Evolutionary conservation across 2,113 vertebrate genomes (phyloP).

Genomic region (Anoplopoma fimbria): DNA sequence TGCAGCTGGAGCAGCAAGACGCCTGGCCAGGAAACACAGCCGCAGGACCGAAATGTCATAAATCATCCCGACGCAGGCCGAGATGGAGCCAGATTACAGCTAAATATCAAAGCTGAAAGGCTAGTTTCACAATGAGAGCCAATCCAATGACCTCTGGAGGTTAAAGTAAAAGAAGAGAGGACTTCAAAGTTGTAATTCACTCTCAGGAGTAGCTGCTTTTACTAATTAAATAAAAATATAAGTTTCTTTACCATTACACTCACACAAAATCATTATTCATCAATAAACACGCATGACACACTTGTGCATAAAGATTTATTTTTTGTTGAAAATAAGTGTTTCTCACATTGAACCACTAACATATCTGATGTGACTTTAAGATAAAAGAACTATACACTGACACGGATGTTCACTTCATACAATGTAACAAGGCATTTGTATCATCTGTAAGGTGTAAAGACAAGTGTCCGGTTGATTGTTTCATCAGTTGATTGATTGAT

Average conservation of each 20-base stretch:
- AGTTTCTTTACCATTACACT: background rate
- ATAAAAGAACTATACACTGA: conserved; percentile 72
- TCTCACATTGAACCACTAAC: conserved; percentile 68
- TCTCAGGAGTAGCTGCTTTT: background rate
- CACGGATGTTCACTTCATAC: conserved; percentile 67
- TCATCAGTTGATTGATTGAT: conserved; percentile 22
- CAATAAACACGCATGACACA: conserved; percentile 25
- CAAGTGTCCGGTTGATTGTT: conserved; percentile 42
- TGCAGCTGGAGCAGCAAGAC: conserved; percentile 29
- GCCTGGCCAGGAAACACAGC: conserved; percentile 20
- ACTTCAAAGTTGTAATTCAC: background rate
- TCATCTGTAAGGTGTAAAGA: conserved; percentile 68
- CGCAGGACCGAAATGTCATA: conserved; percentile 48
- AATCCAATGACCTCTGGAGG: conserved; percentile 24
- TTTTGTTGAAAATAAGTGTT: conserved; percentile 81
- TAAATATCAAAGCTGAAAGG: conserved; percentile 13
- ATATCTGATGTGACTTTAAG: conserved; percentile 65
- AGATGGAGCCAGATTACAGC: conserved; percentile 35
- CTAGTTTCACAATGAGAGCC: conserved; percentile 17
- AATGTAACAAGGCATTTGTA: conserved; percentile 75
- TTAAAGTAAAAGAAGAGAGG: background rate
- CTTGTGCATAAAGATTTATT: conserved; percentile 82
- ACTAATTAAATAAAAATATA: background rate
- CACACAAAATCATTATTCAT: accelerated
- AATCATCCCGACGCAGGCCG: conserved; percentile 43